A percentile compares a stretch with the other conserved stretches of the same genome.
Conservation (phyloP, 30 jellyfish, hydroid and myxozoan genomes). For the Nemopilema nomurai region DNA sequence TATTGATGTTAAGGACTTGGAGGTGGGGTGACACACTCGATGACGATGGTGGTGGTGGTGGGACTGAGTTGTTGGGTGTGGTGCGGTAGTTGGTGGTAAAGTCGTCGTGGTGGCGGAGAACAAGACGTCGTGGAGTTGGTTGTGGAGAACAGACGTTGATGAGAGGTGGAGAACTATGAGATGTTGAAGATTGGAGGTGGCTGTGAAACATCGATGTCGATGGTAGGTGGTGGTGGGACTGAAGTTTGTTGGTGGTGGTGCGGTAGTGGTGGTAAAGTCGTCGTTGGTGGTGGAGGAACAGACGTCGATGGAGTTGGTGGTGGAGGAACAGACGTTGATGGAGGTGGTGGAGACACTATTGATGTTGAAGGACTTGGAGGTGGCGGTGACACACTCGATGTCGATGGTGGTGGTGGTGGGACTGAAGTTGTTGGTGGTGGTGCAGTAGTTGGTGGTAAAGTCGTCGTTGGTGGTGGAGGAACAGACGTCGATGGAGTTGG, state of each 20-base stretch:
- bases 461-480: conserved; percentile 24
- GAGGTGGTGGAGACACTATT: conserved; percentile 4
- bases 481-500: conserved; percentile 4
- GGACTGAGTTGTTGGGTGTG: not conserved
- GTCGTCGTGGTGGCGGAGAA: not conserved
- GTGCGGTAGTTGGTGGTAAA: conserved; percentile 5
- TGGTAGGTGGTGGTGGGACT: not conserved
- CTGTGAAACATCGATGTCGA: no score
- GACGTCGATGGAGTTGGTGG: conserved; percentile 22
- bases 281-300: conserved; percentile 15
- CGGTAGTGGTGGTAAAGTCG: conserved; percentile 1
- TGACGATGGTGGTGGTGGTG: conserved; percentile 15
- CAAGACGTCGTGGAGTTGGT: not conserved
- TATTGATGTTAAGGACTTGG: not conserved
- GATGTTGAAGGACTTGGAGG: not conserved
- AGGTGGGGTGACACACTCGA: not conserved
- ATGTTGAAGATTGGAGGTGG: no score
- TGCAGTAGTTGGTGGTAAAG: conserved; percentile 1
- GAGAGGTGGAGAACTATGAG: not conserved
- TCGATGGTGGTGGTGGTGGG: conserved; percentile 6
- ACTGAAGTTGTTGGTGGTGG: conserved; percentile 25
- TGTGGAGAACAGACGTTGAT: not conserved
- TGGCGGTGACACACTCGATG: not conserved
- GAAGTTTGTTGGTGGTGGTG: conserved; percentile 37
- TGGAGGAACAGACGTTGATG: conserved; percentile 11